A percentile compares a stretch with the other conserved stretches of the same genome.
Evolutionary conservation across 2,888 invertebrate species (phyloP).

Genomic region (Brachyptera risi): DNA sequence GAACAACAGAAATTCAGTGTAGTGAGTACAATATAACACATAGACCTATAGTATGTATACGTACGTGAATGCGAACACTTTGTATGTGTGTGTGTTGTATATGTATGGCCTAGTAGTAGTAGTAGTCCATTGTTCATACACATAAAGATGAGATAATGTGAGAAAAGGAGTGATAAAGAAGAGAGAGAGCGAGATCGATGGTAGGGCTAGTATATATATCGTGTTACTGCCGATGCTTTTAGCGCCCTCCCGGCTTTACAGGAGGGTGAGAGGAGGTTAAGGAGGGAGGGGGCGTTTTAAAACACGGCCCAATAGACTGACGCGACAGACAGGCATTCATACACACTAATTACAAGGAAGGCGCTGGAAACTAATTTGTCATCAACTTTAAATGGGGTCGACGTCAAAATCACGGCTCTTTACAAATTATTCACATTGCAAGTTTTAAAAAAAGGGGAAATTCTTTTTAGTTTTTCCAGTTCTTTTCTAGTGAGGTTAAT

Average conservation of each 20-base stretch:
- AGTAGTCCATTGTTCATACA: too few species aligned
- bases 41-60: too few species aligned
- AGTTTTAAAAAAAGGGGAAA: conserved; percentile 10
- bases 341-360: too few species aligned
- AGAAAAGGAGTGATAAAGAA: background rate
- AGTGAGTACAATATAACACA: too few species aligned
- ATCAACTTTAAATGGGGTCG: conserved; percentile 8
- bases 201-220: conserved; percentile 3
- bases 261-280: too few species aligned
- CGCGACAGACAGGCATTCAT: too few species aligned
- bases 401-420: conserved; percentile 1
- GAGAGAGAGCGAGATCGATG: background rate
- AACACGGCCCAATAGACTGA: background rate
- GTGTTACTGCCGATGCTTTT: conserved; percentile 21
- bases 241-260: conserved; percentile 7
- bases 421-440: background rate
- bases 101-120: too few species aligned
- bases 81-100: too few species aligned
- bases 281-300: background rate
- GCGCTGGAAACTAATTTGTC: conserved; percentile 8
- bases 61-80: too few species aligned
- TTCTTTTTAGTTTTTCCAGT: background rate
- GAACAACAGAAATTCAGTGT: too few species aligned
- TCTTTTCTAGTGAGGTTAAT: conserved; percentile 5
- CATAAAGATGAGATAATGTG: background rate